phyloP scores from a whole-genome alignment of 2,888 invertebrate genomes.

The Calameuta idolon region DNA sequence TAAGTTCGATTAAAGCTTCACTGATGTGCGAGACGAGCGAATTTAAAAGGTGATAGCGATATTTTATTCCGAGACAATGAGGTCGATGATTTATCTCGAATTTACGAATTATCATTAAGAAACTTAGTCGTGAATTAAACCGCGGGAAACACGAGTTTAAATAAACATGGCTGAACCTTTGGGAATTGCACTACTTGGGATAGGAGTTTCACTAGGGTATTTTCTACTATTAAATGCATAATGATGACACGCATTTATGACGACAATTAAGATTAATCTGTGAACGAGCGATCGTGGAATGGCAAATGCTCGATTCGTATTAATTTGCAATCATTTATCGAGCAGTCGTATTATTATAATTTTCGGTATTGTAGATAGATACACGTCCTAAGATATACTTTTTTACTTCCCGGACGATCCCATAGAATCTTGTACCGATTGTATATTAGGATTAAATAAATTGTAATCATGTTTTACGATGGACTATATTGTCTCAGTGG shows the following conservation, averaged over 20 bases:
- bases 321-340: neutral
- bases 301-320: neutral
- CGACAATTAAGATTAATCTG: neutral
- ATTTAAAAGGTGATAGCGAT: neutral
- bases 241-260: neutral
- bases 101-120: neutral
- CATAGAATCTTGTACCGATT: neutral
- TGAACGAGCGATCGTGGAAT: neutral
- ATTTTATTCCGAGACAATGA: neutral
- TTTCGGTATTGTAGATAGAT: neutral
- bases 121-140: neutral
- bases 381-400: neutral
- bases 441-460: neutral
- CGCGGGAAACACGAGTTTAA: too few relatives aligned
- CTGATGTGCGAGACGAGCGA: neutral
- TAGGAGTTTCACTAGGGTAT: neutral
- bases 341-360: neutral
- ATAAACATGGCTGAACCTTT: neutral
- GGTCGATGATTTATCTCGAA: neutral
- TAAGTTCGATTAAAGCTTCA: neutral
- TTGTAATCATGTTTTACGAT: neutral
- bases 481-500: neutral
- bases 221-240: neutral
- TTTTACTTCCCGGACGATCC: neutral
- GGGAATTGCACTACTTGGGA: neutral